These are phyloP conservation scores for Pithys albifrons DNA, from an alignment of 2,113 vertebrate species.

Conservation along the genomic window DNA sequence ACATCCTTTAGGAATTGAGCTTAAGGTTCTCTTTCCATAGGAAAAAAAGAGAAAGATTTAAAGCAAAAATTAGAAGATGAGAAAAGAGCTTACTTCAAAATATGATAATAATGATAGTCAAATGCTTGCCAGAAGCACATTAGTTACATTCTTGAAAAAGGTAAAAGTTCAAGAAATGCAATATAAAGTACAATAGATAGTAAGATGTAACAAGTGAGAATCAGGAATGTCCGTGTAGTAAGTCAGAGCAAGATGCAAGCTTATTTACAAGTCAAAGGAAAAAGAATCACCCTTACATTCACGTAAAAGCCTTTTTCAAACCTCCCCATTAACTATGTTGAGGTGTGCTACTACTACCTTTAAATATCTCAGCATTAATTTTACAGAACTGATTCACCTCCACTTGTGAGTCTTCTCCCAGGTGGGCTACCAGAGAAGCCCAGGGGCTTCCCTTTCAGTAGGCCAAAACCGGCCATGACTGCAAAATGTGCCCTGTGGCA, in stretches of 20 bases:
- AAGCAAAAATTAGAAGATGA: background rate
- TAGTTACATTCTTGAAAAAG: background rate
- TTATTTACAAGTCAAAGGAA: background rate
- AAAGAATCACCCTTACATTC: background rate
- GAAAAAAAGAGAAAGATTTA: background rate
- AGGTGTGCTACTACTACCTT: background rate
- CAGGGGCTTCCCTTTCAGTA: background rate
- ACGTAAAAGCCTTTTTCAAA: background rate
- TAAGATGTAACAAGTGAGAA: background rate
- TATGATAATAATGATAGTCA: background rate
- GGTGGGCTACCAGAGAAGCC: background rate
- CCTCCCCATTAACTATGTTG: background rate
- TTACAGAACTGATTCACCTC: background rate
- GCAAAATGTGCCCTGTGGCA: rapidly evolving
- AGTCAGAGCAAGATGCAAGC: background rate
- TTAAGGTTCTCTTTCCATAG: background rate
- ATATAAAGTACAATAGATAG: background rate
- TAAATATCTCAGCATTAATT: background rate
- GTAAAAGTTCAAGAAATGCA: background rate
- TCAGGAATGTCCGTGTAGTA: background rate
- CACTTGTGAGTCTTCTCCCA: background rate
- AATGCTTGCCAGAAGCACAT: background rate
- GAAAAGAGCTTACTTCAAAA: constrained; percentile 16
- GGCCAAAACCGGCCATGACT: background rate
- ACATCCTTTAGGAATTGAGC: background rate